A percentile compares a stretch with the other conserved stretches of the same genome.
Evolutionary conservation across 2,113 vertebrate species (phyloP).

Genomic region (Taxidea taxus): DNA sequence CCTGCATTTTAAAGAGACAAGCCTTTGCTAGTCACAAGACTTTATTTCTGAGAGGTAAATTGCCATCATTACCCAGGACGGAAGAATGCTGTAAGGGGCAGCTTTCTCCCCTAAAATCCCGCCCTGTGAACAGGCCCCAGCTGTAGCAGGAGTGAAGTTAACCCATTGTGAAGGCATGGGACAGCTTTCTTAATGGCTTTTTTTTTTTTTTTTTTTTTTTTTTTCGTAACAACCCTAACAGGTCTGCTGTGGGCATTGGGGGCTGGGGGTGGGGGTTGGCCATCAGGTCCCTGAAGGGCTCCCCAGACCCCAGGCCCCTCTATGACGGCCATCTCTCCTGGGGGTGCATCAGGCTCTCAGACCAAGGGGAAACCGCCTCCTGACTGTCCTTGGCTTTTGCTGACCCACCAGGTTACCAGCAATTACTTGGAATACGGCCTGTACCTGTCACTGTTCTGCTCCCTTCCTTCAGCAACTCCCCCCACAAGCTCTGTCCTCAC

Average conservation of each 20-base stretch:
- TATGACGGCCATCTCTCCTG: neutral
- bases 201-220: neutral
- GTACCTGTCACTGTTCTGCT: rapidly evolving
- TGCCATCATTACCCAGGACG: neutral
- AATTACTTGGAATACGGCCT: too few species aligned
- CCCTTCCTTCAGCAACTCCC: too few species aligned
- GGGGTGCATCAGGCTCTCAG: neutral
- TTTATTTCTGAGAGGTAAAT: neutral
- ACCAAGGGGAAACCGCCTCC: rapidly evolving
- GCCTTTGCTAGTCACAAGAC: neutral
- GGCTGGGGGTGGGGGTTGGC: too few species aligned
- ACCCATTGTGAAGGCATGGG: neutral
- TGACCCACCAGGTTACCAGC: rapidly evolving
- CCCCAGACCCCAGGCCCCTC: neutral
- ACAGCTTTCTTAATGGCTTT: neutral
- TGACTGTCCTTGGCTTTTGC: neutral
- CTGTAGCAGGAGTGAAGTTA: neutral
- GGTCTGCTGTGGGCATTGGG: rapidly evolving
- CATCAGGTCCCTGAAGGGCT: neutral
- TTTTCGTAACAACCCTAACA: too few species aligned
- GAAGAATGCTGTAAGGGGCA: neutral
- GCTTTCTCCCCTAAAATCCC: neutral
- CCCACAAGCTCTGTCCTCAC: neutral
- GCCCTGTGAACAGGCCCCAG: neutral
- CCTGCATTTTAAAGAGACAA: neutral